Evolutionary conservation across 1,140 invertebrate species (phyloP).

Genomic region (Penaeus japonicus): DNA sequence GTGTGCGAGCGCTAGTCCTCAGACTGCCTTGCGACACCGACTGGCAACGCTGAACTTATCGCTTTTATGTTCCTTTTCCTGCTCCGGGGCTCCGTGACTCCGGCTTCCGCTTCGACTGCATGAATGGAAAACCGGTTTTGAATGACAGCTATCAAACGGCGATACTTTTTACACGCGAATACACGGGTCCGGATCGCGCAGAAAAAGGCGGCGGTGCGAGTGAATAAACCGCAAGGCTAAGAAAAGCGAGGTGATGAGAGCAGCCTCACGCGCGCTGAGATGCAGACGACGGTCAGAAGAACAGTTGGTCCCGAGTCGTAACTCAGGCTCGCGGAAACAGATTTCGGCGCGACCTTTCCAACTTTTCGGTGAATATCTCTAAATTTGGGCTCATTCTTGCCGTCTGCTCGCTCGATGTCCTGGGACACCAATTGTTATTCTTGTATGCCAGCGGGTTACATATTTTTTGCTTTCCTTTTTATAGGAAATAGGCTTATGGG

Average conservation of each 20-base stretch:
- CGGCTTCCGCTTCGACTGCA: conserved; percentile 16
- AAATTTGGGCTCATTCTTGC: conserved; percentile 32
- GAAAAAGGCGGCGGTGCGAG: too few relatives aligned
- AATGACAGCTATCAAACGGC: too few relatives aligned
- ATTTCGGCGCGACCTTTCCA: conserved; percentile 7
- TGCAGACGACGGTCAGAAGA: not conserved
- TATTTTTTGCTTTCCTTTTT: not conserved
- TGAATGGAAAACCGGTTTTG: conserved; percentile 6
- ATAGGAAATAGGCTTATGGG: too few relatives aligned
- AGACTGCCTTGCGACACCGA: not conserved
- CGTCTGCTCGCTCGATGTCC: conserved; percentile 4
- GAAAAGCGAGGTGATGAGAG: too few relatives aligned
- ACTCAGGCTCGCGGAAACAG: conserved; percentile 29
- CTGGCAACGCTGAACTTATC: conserved; percentile 35
- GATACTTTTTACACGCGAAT: too few relatives aligned
- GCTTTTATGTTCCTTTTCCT: conserved; percentile 28
- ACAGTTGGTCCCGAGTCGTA: conserved; percentile 34
- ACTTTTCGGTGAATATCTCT: conserved; percentile 24
- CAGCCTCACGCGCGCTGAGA: not conserved
- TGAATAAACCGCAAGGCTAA: too few relatives aligned
- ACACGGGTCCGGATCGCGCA: too few relatives aligned
- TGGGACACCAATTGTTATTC: too few relatives aligned
- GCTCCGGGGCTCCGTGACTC: not conserved
- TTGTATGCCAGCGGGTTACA: too few relatives aligned
- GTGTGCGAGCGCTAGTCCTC: not conserved